Percentiles rank a stretch among this genome's conserved stretches.
These are phyloP conservation scores for Macaria notata DNA, from an alignment of 2,888 invertebrate genomes.

Conservation along the genomic window DNA sequence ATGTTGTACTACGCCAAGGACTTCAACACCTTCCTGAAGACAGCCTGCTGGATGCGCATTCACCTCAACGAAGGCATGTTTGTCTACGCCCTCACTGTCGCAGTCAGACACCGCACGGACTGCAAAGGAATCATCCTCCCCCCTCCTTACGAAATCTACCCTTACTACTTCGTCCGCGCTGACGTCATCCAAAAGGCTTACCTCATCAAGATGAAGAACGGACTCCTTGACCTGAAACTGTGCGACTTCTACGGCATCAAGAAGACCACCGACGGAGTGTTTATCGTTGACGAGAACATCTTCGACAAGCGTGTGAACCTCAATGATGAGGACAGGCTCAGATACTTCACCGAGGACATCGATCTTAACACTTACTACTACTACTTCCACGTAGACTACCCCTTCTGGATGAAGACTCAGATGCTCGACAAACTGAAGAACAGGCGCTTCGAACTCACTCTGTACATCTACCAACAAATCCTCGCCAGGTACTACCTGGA, in stretches of 20 bases:
- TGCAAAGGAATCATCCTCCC: slow-evolving; percentile 77
- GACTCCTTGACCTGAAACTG: slow-evolving; percentile 71
- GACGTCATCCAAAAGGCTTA: slow-evolving; percentile 84
- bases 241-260: slow-evolving; percentile 78
- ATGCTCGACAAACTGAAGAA: slow-evolving; percentile 59
- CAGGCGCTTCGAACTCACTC: slow-evolving; percentile 79
- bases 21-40: slow-evolving; percentile 73
- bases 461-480: slow-evolving; percentile 85
- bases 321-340: slow-evolving; percentile 81
- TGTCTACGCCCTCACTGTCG: slow-evolving; percentile 78
- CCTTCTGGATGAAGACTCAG: slow-evolving; percentile 83
- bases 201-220: slow-evolving; percentile 75
- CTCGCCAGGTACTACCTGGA: slow-evolving; percentile 83
- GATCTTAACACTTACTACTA: slow-evolving; percentile 84
- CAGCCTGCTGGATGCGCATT: slow-evolving; percentile 77
- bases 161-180: slow-evolving; percentile 85
- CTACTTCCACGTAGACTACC: slow-evolving; percentile 83
- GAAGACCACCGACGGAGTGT: slow-evolving; percentile 73
- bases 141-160: slow-evolving; percentile 83
- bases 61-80: slow-evolving; percentile 82
- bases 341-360: slow-evolving; percentile 86
- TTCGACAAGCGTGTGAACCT: slow-evolving; percentile 79
- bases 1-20: slow-evolving; percentile 79
- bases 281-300: slow-evolving; percentile 85
- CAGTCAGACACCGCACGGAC: slow-evolving; percentile 76